Evolutionary conservation across 2,888 invertebrate genomes (phyloP), one percentile per base, ranked within the genome.

Genomic region (Brachypalpus laphriformis): DNA sequence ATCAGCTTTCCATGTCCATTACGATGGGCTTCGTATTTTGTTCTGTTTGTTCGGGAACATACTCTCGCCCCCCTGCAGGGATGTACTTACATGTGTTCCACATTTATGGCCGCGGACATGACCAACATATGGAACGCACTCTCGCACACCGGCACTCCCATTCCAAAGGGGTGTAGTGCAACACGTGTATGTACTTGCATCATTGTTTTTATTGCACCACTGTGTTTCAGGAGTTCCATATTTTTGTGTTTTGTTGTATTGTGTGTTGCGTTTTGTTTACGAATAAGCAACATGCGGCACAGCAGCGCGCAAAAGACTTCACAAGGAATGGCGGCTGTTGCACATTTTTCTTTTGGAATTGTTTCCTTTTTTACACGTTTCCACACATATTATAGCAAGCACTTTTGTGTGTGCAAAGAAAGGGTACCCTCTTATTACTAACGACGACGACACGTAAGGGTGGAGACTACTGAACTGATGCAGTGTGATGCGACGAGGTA

Each of bases 121-220:
- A 71, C 81, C 75, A 85, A 81, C 85, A 85, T 81, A 85, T 81
- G 81, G 75, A 75, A 85, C 81, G 78, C 78, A 83, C 78, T 83
- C 74, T 68, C 51, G 76, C 71, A 65, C 63, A 16, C 57, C 16
- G 47, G 66, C 63, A 51, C 56, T 8, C 45, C 40, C 40, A 71
- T 40, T 14, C 40, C 40, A 71, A 75, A 66, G 47, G 81, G 81
- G 82, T 65, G 82, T 49, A 72, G 54, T 51, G 85, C 85, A 85
- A 85, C 81, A 85, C 71, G 85, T 85, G 81, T 71, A 47, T 16
- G 57, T 71, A 31, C 25, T 14, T 65, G 85, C 75, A 70, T 45
- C 71, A 66, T 56, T 76, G 81, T 85, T 75, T 51, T 80, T 71
- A 57, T 51, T 65, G 51, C 63, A 34, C 37, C 37, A 25, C 16